Base-by-base conservation (phyloP, 2,797 vertebrate species). In the Lacerta bilineata region DNA sequence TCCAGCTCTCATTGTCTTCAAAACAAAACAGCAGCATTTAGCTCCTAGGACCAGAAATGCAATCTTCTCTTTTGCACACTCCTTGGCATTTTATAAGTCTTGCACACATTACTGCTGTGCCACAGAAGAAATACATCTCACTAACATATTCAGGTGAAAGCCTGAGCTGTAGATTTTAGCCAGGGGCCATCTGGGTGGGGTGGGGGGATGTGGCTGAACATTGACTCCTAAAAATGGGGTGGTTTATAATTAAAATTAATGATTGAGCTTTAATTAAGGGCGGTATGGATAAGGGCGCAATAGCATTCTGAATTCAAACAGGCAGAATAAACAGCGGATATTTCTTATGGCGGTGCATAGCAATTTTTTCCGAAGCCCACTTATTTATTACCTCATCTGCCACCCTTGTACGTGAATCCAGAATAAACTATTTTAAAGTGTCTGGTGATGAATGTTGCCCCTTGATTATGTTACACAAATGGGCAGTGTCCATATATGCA, bases 221-320 rank as follows among this genome's bases (percentile, higher is more conserved):
- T 25, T 90, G 25, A 83, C 90, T 89, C 41, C 80, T 90, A 87
- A 86, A 90, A 55, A 17, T 4, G n/a, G 90, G 8, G 3, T 59
- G 79, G 88, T 3, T 36, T 81, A 43, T 90, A 89, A 93, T 91
- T 87, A 89, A 93, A 93, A 89, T 55, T 83, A 91, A 88, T 88
- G 80, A 75, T 33, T 15, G n/a, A 84, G 88, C n/a, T 77, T 91
- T 84, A 89, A 91, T 89, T 82, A 86, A 66, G 13, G 72, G 5
- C 2, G 9, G 23, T 93, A 46, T 7, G 59, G 80, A 87, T 87
- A 76, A 90, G 88, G 81, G 25, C 46, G 5, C 23, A 77, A 4
- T 3, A 85, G 41, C 43, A 86, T 2, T 66, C 10, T 84, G 76
- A 81, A 75, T 80, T 91, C 86, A 85, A 91, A 71, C 78, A 41